Conservation (phyloP, 2,797 vertebrate genomes). For the Xenentodon cancila region DNA sequence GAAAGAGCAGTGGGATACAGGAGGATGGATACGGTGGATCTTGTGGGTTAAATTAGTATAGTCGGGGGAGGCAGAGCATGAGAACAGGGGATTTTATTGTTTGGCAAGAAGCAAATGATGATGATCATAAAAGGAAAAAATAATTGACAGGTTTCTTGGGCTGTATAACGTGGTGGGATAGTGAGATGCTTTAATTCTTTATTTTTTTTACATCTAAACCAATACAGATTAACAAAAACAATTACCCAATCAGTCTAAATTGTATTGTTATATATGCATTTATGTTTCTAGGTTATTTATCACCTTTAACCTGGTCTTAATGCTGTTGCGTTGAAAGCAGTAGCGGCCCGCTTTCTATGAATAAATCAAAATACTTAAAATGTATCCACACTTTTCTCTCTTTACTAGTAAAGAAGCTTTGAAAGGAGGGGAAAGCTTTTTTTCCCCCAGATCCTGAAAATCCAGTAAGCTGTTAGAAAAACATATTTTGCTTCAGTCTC, state of each 20-base stretch:
- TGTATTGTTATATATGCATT: slow-evolving; percentile 67
- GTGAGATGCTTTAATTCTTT: slow-evolving; percentile 43
- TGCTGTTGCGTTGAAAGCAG: slow-evolving; percentile 47
- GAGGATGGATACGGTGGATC: slow-evolving; percentile 28
- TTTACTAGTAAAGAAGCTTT: slow-evolving; percentile 42
- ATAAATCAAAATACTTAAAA: slow-evolving; percentile 55
- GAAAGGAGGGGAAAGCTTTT: slow-evolving; percentile 28
- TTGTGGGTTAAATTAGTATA: slow-evolving; percentile 18
- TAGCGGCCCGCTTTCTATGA: slow-evolving; percentile 46
- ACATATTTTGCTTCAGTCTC: slow-evolving; percentile 23
- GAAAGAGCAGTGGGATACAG: slow-evolving; percentile 33
- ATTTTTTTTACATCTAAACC: slow-evolving; percentile 46
- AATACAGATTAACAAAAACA: slow-evolving; percentile 45
- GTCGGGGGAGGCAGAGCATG: slow-evolving; percentile 13
- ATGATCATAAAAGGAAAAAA: slow-evolving; percentile 9
- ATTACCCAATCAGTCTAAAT: slow-evolving; percentile 55
- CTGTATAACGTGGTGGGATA: slow-evolving; percentile 47
- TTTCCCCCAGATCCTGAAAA: slow-evolving; percentile 6
- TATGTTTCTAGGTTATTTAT: slow-evolving; percentile 59
- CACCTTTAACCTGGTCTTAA: slow-evolving; percentile 65
- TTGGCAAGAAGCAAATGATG: slow-evolving; percentile 15
- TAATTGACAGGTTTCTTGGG: slow-evolving; percentile 56
- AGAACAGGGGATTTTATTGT: slow-evolving; percentile 8
- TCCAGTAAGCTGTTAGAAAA: slow-evolving; percentile 21
- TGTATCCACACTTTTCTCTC: not conserved